Base-by-base conservation (phyloP, 2,113 vertebrate species). In the Myotis lucifugus region DNA sequence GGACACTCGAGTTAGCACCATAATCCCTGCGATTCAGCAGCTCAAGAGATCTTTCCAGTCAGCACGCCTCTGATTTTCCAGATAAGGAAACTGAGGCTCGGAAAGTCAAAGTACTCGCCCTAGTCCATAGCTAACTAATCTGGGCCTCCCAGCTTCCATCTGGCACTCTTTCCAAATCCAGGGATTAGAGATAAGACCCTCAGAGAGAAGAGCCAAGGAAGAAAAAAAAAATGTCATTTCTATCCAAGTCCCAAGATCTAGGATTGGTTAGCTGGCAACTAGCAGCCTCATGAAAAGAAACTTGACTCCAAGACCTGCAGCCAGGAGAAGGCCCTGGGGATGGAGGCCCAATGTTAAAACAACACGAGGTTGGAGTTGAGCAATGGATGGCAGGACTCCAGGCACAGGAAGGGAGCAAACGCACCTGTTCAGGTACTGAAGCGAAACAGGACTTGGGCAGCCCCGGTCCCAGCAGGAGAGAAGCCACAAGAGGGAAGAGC, bases 361-460 rank as follows among this genome's bases (percentile, higher is more conserved):
- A 97, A 96, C 77, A 94, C 66, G 91, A 90, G 59, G 32, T 37
- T 52, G 74, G 50, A n/a, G 29, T 81, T 81, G 83, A 95, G 95
- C 91, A 96, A 91, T 15, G n/a, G 74, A 32, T 95, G 97, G 97
- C 97, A 93, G 66, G 37, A 81, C 59, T 95, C 97, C 97, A 97
- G 94, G 40, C 13, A 3, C 79, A 5, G 1, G 48, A 90, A 94
- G 91, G 74, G 66, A 76, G 84, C 52, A 42, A 64, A 50, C 32
- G 70, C 86, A 96, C 96, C 97, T 97, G 96, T 76, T 69, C 23
- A 52, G 89, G 64, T 81, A 77, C 86, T 46, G 84, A 84, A 84
- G 94, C 79, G 6, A 84, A 59, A 15, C 34, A 0, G 85, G 64
- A 72, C 66, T 46, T 76, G 32, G 64, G 67, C 69, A 89, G 91